A percentile compares a stretch with the other conserved stretches of the same genome.
These are phyloP conservation scores for Potamilus streckersoni DNA, from an alignment of 1,140 invertebrate genomes.

Conservation along the genomic window DNA sequence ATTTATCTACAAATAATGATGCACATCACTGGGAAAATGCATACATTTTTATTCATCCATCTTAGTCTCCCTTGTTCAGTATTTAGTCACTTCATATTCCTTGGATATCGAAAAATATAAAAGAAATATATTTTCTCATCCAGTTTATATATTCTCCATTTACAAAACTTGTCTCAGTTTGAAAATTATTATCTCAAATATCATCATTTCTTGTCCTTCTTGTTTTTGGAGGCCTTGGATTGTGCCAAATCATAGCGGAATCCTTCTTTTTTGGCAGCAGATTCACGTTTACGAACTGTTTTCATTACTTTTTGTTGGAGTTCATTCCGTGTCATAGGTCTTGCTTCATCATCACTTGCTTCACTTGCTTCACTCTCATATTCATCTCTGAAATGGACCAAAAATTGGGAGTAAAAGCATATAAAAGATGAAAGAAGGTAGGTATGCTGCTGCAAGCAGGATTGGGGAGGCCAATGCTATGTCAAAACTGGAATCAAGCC, in stretches of 20 bases:
- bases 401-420: neutral
- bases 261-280: constrained; percentile 58
- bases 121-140: no score
- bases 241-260: constrained; percentile 63
- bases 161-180: no score
- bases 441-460: neutral
- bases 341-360: constrained; percentile 60
- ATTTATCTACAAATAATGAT: no score
- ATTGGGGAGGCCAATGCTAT: no score
- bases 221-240: constrained; percentile 57
- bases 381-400: constrained; percentile 58
- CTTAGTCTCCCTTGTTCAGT: no score
- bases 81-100: no score
- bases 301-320: constrained; percentile 65
- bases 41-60: no score
- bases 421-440: constrained; percentile 1
- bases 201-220: constrained; percentile 59
- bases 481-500: no score
- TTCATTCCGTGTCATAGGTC: constrained; percentile 64
- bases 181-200: no score
- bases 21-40: no score
- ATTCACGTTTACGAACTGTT: constrained; percentile 65
- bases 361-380: constrained; percentile 66
- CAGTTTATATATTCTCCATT: no score
- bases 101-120: no score